Evolutionary conservation across 2,888 invertebrate genomes (phyloP).

Genomic region (Lapara coniferarum): DNA sequence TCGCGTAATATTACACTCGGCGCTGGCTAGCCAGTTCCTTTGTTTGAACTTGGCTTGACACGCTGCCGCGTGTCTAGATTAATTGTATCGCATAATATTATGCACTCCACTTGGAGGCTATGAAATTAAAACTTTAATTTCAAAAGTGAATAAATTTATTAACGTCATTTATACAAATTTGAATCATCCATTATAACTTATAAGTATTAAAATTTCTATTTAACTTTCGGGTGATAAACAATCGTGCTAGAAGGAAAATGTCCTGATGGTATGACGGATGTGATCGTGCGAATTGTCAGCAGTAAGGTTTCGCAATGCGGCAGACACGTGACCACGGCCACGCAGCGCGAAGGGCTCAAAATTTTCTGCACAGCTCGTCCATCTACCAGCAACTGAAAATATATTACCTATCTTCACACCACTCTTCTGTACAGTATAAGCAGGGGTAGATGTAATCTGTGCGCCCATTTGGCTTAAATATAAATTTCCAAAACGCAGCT

Average conservation of each 20-base stretch:
- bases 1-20: no score
- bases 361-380: slow-evolving; percentile 58
- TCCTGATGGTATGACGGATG: slow-evolving; percentile 31
- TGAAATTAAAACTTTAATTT: no score
- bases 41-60: no score
- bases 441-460: no score
- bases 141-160: no score
- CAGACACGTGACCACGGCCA: slow-evolving; percentile 58
- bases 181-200: not conserved
- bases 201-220: slow-evolving; percentile 13
- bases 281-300: slow-evolving; percentile 55
- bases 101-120: no score
- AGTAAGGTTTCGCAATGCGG: slow-evolving; percentile 51
- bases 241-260: slow-evolving; percentile 44
- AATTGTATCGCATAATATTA: no score
- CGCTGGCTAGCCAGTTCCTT: no score
- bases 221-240: slow-evolving; percentile 46
- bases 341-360: slow-evolving; percentile 47
- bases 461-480: no score
- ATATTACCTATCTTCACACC: not conserved
- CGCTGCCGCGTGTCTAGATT: no score
- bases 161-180: not conserved
- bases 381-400: slow-evolving; percentile 58
- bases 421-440: no score
- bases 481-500: no score